Evolutionary conservation across 1,140 invertebrate genomes (phyloP).

Genomic region (Apocrypta bakeri): DNA sequence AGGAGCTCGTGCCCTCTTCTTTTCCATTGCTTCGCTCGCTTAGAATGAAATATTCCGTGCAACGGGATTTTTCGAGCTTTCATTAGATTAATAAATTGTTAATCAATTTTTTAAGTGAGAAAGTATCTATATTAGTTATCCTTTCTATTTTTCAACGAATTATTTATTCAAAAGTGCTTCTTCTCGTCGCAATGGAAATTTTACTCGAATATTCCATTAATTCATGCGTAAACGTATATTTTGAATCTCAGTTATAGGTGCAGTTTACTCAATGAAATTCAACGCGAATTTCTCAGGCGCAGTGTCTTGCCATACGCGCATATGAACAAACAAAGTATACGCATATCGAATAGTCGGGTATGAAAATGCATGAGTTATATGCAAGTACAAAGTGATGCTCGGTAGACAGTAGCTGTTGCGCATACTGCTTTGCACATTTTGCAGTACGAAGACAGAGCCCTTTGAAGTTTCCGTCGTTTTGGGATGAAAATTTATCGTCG

Average conservation of each 20-base stretch:
- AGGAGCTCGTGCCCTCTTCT: not conserved
- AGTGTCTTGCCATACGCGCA: too few relatives aligned
- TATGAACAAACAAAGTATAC: constrained; percentile 10
- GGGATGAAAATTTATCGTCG: too few relatives aligned
- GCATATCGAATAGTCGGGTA: not conserved
- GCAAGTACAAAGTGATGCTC: not conserved
- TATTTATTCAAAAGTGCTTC: too few relatives aligned
- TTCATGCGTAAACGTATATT: not conserved
- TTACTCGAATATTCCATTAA: not conserved
- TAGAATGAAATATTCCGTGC: too few relatives aligned
- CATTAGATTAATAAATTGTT: too few relatives aligned
- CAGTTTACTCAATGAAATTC: not conserved
- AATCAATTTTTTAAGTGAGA: too few relatives aligned
- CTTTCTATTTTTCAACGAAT: too few relatives aligned
- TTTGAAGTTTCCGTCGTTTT: not conserved
- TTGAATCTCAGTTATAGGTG: too few relatives aligned
- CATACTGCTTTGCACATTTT: not conserved
- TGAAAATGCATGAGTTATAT: constrained; percentile 22
- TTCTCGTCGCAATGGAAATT: too few relatives aligned
- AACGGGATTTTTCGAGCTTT: too few relatives aligned
- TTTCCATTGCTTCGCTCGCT: not conserved
- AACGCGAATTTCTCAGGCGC: not conserved
- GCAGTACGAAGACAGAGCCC: not conserved
- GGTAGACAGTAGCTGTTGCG: too few relatives aligned
- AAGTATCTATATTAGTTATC: too few relatives aligned